phyloP scores from a whole-genome alignment of 2,888 invertebrate species.

The Venusia cambrica region DNA sequence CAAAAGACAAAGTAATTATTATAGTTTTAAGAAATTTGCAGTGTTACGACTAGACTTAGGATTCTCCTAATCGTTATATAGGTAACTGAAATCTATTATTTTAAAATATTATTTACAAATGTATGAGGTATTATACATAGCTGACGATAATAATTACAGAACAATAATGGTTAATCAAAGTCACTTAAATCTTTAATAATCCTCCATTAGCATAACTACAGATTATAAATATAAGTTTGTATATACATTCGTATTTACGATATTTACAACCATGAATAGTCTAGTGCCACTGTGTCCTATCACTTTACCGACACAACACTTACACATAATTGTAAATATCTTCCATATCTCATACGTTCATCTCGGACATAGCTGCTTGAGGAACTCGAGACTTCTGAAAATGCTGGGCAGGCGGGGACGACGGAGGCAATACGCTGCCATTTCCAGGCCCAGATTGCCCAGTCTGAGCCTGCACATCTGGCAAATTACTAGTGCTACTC shows the following conservation, averaged over 20 bases:
- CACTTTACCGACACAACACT: slow-evolving; percentile 52
- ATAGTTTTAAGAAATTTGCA: no score
- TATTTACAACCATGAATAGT: slow-evolving; percentile 74
- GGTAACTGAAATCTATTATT: slow-evolving; percentile 6
- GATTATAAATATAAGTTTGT: slow-evolving; percentile 17
- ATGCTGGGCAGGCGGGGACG: slow-evolving; percentile 66
- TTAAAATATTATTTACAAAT: slow-evolving; percentile 29
- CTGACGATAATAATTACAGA: slow-evolving; percentile 19
- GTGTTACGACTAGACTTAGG: slow-evolving; percentile 3
- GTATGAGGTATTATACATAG: slow-evolving; percentile 15
- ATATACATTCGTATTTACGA: slow-evolving; percentile 54
- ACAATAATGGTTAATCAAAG: slow-evolving; percentile 14
- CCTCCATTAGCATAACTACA: slow-evolving; percentile 5
- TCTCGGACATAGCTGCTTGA: slow-evolving; percentile 92
- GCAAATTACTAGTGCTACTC: slow-evolving; percentile 66
- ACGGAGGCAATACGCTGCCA: slow-evolving; percentile 39
- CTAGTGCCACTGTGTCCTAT: slow-evolving; percentile 51
- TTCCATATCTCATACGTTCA: slow-evolving; percentile 90
- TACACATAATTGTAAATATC: slow-evolving; percentile 81
- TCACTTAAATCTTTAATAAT: slow-evolving; percentile 1
- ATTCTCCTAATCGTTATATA: slow-evolving; percentile 1
- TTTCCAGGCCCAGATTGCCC: slow-evolving; percentile 68
- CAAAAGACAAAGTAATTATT: no score
- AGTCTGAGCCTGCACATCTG: slow-evolving; percentile 75
- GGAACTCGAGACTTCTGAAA: slow-evolving; percentile 84